Percentiles rank a stretch among this genome's conserved stretches.
phyloP scores from a whole-genome alignment of 2,113 vertebrate species.

The Speoplatyrhinus poulsoni region DNA sequence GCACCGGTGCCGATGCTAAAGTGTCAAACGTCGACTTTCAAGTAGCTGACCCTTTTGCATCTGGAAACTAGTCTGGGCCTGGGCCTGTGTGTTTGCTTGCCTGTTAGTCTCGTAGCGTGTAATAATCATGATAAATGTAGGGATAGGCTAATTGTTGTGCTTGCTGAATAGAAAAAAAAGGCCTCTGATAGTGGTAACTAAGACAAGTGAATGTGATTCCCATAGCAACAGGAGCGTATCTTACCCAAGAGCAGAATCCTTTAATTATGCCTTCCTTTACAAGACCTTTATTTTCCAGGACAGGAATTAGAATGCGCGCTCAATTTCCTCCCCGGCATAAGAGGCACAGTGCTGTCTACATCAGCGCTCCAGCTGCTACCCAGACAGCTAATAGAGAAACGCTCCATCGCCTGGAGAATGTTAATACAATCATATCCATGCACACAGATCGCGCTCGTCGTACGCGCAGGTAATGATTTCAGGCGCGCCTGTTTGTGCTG shows the following conservation, averaged over 20 bases:
- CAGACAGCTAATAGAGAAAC: conserved; percentile 66
- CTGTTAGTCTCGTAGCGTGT: background rate
- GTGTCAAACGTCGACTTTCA: conserved; percentile 10
- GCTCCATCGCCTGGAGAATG: conserved; percentile 62
- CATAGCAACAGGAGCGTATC: conserved; percentile 73
- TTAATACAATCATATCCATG: conserved; percentile 63
- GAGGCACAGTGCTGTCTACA: conserved; percentile 53
- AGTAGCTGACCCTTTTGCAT: conserved; percentile 9
- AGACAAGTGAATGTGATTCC: conserved; percentile 70
- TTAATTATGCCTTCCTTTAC: conserved; percentile 72
- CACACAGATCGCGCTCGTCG: conserved; percentile 39
- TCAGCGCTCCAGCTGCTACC: conserved; percentile 69
- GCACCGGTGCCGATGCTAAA: conserved; percentile 16
- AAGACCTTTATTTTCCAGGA: conserved; percentile 72
- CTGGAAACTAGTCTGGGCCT: background rate
- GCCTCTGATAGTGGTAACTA: conserved; percentile 58
- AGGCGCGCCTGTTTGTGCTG: conserved; percentile 37
- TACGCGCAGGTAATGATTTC: conserved; percentile 44
- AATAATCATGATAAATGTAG: conserved; percentile 13
- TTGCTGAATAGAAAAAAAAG: conserved; percentile 32
- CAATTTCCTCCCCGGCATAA: conserved; percentile 64
- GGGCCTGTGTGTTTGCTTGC: conserved; percentile 7
- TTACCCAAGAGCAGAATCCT: conserved; percentile 67
- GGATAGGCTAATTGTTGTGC: conserved; percentile 44
- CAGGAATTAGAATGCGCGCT: conserved; percentile 69